These are phyloP conservation scores for Gonatopus flavifemur DNA, from an alignment of 1,140 invertebrate genomes.

Conservation along the genomic window DNA sequence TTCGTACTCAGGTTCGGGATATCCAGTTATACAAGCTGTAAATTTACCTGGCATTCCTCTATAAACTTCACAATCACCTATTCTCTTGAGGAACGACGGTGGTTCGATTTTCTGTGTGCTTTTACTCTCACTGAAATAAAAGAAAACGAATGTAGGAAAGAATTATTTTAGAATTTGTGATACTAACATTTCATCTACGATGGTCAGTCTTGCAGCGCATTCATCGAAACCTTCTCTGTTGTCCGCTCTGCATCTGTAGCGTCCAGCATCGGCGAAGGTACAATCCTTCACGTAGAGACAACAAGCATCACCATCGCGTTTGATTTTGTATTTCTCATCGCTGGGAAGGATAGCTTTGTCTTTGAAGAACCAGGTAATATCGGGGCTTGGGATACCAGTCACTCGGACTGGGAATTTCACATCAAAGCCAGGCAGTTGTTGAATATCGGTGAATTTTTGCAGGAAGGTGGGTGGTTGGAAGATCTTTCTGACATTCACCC, in stretches of 20 bases:
- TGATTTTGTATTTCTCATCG: conserved; percentile 75
- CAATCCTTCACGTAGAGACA: conserved; percentile 76
- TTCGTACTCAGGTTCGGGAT: conserved; percentile 82
- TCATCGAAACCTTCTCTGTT: conserved; percentile 80
- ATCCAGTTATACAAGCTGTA: conserved; percentile 83
- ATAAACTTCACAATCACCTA: conserved; percentile 85
- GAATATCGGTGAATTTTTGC: conserved; percentile 80
- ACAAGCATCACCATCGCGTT: conserved; percentile 76
- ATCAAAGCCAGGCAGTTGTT: conserved; percentile 77
- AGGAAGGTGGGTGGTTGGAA: conserved; percentile 79
- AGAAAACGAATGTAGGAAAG: neutral
- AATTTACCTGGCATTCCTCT: conserved; percentile 88
- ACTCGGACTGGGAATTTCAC: conserved; percentile 82
- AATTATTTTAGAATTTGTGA: neutral
- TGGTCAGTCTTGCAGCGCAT: conserved; percentile 72
- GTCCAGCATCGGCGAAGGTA: conserved; percentile 67
- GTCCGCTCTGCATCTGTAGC: conserved; percentile 75
- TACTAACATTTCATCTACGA: conserved; percentile 82
- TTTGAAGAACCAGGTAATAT: conserved; percentile 83
- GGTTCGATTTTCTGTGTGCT: conserved; percentile 76
- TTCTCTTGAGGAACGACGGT: conserved; percentile 84
- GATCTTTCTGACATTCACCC: conserved; percentile 75
- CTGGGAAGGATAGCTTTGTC: conserved; percentile 65
- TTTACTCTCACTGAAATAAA: conserved; percentile 58
- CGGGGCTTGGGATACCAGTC: conserved; percentile 83